A percentile compares a stretch with the other conserved stretches of the same genome.
These are phyloP conservation scores for Cepaea nemoralis DNA, from an alignment of 1,140 invertebrate genomes.

Conservation along the genomic window DNA sequence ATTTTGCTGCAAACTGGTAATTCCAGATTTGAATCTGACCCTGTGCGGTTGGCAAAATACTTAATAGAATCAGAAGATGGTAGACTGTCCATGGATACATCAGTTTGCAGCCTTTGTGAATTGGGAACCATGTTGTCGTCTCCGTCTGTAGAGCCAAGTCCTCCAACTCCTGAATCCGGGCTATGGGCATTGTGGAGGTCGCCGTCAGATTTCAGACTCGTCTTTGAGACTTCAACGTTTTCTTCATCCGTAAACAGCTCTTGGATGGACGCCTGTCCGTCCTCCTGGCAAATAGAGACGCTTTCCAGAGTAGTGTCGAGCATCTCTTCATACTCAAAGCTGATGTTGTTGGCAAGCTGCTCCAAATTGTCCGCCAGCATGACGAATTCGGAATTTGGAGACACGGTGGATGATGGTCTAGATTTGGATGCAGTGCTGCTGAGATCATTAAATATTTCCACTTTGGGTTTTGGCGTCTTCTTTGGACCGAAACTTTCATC, in stretches of 20 bases:
- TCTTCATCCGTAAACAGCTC: conserved; percentile 29
- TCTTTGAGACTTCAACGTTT: background rate
- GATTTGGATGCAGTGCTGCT: background rate
- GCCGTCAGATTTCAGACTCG: background rate
- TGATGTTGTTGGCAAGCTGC: conserved; percentile 38
- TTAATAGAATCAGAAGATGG: background rate
- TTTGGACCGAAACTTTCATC: background rate
- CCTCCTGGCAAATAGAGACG: background rate
- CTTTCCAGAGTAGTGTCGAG: conserved; percentile 22
- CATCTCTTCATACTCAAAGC: conserved; percentile 40
- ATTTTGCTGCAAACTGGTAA: background rate
- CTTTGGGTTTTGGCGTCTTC: background rate
- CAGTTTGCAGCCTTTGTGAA: background rate
- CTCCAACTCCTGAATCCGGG: conserved; percentile 33
- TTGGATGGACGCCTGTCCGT: conserved; percentile 13
- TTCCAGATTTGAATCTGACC: background rate
- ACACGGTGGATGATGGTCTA: conserved; percentile 27
- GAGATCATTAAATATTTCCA: conserved; percentile 26
- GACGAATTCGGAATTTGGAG: conserved; percentile 37
- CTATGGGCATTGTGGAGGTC: conserved; percentile 12
- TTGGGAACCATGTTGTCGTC: conserved; percentile 1
- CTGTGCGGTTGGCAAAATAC: background rate
- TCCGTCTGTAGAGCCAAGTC: conserved; percentile 25
- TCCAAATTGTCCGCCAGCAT: conserved; percentile 33
- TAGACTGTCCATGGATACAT: background rate